Evolutionary conservation across 1,140 invertebrate species (phyloP), one percentile per base, ranked within the genome.

Genomic region (Micrasema longulum): DNA sequence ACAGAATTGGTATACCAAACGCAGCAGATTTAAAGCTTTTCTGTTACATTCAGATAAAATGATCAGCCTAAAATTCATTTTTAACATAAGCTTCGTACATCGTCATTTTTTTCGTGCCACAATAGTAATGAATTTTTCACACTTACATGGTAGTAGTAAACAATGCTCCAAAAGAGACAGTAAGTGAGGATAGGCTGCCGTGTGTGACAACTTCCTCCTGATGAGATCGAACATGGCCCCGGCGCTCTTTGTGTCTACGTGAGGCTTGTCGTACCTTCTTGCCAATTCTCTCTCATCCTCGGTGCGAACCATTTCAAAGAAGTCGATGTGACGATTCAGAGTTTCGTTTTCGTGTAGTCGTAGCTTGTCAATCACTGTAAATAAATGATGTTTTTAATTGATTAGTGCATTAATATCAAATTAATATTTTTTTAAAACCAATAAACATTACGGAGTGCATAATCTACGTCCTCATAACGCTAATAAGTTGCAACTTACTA

Each of bases 221-320:
- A 99, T 81, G 52, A 97, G 82, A 81, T 98, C 96, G 82, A 99
- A 98, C 96, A 99, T 99, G 14, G 89, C 88, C 0, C 91, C 91
- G 0, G 96, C 94, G 83, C 95, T 97, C 83, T 97, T 98, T 0
- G 94, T 97, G 81, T 99, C 96, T 43, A 99, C 91, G 81, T 98
- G 96, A 72, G 95, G 92, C 80, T 93, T 87, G 77, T 97, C 94
- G 84, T 95, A 98, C 78, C 95, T 92, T 60, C 95, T 89, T 0
- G 95, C 93, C 47, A 98, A 83, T 83, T 98, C 96, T 76, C 95
- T 94, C 82, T 99, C 97, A 81, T 99, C 97, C 84, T 99, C 97
- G 78, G 92, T 94, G 63, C 97, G 89, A 16, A 99, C 95, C 95
- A 99, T 98, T 83, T 99, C 97, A 85, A 99, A 99, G 82, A 99